Percentiles rank a stretch among this genome's conserved stretches.
phyloP scores from a whole-genome alignment of 1,140 invertebrate genomes.

The Vanessa atalanta region DNA sequence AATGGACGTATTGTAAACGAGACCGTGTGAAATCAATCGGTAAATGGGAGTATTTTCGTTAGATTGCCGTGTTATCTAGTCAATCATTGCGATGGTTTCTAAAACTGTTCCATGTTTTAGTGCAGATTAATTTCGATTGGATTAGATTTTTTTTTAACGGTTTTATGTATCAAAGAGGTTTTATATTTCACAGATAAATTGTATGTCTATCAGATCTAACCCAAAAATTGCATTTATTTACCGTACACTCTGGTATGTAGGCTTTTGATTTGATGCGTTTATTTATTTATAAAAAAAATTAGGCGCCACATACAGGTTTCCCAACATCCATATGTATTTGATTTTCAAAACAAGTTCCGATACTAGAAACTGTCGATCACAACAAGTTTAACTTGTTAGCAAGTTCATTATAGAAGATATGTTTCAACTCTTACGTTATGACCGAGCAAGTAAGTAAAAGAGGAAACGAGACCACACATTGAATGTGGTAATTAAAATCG shows the following conservation, averaged over 20 bases:
- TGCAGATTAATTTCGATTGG: slow-evolving; percentile 6
- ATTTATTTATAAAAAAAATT: not conserved
- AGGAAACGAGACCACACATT: slow-evolving; percentile 33
- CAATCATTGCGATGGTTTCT: slow-evolving; percentile 27
- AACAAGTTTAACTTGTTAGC: slow-evolving; percentile 25
- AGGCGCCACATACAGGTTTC: slow-evolving; percentile 2
- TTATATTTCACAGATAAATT: not conserved
- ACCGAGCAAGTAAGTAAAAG: slow-evolving; percentile 9
- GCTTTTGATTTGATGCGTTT: not conserved
- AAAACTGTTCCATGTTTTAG: slow-evolving; percentile 3
- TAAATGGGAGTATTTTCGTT: slow-evolving; percentile 31
- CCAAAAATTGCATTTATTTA: no score
- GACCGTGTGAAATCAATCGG: slow-evolving; percentile 31
- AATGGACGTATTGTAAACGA: slow-evolving; percentile 40
- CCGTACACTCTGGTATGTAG: no score
- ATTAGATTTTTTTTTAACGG: slow-evolving; percentile 1
- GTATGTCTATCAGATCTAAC: not conserved
- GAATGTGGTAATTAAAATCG: slow-evolving; percentile 58
- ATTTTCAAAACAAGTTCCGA: slow-evolving; percentile 24
- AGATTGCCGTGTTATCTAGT: slow-evolving; percentile 30
- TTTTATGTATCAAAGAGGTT: not conserved
- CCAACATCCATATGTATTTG: slow-evolving; percentile 5
- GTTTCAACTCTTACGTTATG: not conserved
- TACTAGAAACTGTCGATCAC: slow-evolving; percentile 6
- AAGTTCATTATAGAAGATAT: slow-evolving; percentile 21